Percentiles rank a stretch among this genome's conserved stretches.
These are phyloP conservation scores for Dicycla oo DNA, from an alignment of 2,888 invertebrate genomes.

Conservation along the genomic window DNA sequence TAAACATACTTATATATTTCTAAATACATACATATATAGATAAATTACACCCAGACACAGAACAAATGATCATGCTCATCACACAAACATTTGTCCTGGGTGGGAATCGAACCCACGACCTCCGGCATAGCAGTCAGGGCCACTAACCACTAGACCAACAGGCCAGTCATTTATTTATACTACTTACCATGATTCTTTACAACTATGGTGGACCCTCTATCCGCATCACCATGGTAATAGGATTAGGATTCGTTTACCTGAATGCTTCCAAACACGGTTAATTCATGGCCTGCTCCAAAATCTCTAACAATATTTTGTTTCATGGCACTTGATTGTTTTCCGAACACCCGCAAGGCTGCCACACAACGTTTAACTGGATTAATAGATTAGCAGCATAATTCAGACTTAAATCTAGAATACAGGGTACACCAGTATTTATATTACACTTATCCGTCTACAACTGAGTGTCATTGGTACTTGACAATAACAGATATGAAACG, in stretches of 20 bases:
- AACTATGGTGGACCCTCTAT: neutral
- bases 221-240: conserved; percentile 12
- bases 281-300: neutral
- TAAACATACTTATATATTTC: too few species aligned
- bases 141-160: too few species aligned
- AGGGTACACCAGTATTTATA: conserved; percentile 29
- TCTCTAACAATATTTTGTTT: neutral
- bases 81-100: too few species aligned
- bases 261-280: conserved; percentile 12
- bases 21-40: too few species aligned
- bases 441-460: conserved; percentile 19
- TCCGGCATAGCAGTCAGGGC: too few species aligned
- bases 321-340: conserved; percentile 8
- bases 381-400: neutral
- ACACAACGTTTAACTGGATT: conserved; percentile 2
- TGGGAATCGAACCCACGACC: too few species aligned
- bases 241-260: conserved; percentile 41
- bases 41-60: too few species aligned
- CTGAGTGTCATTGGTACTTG: conserved; percentile 34
- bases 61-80: too few species aligned
- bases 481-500: conserved; percentile 41
- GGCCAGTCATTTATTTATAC: too few species aligned
- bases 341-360: neutral
- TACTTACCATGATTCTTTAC: conserved; percentile 11
- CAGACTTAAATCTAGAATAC: conserved; percentile 3